phyloP scores from a whole-genome alignment of 2,888 invertebrate genomes.

The Dasypogon diadema region DNA sequence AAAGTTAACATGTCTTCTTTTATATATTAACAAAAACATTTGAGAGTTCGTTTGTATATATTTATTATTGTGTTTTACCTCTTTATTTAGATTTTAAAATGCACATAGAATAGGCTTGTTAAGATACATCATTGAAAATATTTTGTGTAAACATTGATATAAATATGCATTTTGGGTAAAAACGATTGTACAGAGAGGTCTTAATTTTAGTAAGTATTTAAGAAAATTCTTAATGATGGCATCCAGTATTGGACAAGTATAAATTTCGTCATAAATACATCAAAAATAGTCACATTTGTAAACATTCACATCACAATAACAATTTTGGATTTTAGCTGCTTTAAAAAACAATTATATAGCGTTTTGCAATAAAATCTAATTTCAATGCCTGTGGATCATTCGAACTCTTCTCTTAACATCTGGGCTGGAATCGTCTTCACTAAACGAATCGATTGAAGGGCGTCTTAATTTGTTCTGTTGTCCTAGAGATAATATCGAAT shows the following conservation, averaged over 20 bases:
- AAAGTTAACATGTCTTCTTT: no score
- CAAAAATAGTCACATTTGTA: neutral
- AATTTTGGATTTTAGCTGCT: slow-evolving; percentile 2
- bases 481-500: slow-evolving; percentile 36
- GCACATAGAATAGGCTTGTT: slow-evolving; percentile 5
- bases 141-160: slow-evolving; percentile 26
- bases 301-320: neutral
- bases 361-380: neutral
- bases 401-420: slow-evolving; percentile 65
- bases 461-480: slow-evolving; percentile 43
- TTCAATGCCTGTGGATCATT: slow-evolving; percentile 66
- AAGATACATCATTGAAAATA: neutral
- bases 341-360: neutral
- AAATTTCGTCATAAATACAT: neutral
- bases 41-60: no score
- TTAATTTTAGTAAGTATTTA: neutral
- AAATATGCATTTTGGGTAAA: slow-evolving; percentile 33
- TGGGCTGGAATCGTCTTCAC: slow-evolving; percentile 58
- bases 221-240: neutral
- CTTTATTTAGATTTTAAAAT: slow-evolving; percentile 17
- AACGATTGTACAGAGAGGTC: neutral
- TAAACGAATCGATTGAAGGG: slow-evolving; percentile 54
- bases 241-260: slow-evolving; percentile 4
- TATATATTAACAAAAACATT: no score
- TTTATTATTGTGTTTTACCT: neutral